phyloP scores from a whole-genome alignment of 2,797 vertebrate species.

The Sebastiscus tertius region DNA sequence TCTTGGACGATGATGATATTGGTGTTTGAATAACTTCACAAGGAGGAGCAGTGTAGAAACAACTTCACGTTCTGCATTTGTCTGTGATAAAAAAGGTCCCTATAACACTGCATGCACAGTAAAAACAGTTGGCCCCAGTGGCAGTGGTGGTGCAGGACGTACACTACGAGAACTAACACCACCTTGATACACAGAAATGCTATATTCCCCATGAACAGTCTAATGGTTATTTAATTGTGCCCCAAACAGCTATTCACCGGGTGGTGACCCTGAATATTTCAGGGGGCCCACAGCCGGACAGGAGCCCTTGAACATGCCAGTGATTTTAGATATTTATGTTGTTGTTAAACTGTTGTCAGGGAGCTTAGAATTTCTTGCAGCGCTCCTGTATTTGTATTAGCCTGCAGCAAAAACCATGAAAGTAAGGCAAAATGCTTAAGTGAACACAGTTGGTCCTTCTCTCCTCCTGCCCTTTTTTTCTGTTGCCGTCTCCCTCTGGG shows the following conservation, averaged over 20 bases:
- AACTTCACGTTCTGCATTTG: constrained; percentile 2
- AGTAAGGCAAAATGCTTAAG: constrained; percentile 39
- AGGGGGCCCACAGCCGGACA: not conserved
- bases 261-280: not conserved
- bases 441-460: constrained; percentile 25
- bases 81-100: not conserved
- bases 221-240: constrained; percentile 57
- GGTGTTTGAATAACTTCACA: constrained; percentile 11
- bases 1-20: constrained; percentile 7
- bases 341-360: constrained; percentile 30
- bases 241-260: constrained; percentile 15
- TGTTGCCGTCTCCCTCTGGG: constrained; percentile 29
- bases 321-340: constrained; percentile 28
- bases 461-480: not conserved
- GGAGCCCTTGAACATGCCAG: not conserved
- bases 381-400: constrained; percentile 53
- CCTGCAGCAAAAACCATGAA: constrained; percentile 47
- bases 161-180: not conserved
- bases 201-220: not conserved
- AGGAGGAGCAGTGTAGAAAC: not conserved
- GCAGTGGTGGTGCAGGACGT: not conserved
- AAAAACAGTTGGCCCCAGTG: not conserved
- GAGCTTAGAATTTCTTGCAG: not conserved
- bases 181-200: not conserved
- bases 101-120: not conserved